Evolutionary conservation across 2,888 invertebrate species (phyloP).

Genomic region (Dastarcus helophoroides): DNA sequence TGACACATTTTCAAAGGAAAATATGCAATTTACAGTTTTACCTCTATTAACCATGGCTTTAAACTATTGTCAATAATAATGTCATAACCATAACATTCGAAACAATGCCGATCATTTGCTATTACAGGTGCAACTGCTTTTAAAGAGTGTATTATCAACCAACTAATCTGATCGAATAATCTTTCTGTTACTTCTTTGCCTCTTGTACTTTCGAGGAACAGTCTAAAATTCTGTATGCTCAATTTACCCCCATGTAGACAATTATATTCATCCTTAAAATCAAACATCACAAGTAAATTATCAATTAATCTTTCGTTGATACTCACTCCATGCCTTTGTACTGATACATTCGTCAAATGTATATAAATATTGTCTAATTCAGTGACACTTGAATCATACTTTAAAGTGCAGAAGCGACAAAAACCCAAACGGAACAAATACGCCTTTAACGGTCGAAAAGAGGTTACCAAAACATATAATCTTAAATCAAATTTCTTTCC

Average conservation of each 20-base stretch:
- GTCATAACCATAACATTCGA: conserved; percentile 92
- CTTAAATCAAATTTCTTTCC: conserved; percentile 93
- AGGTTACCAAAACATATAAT: conserved; percentile 84
- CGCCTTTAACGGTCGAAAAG: conserved; percentile 85
- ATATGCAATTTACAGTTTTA: too few relatives aligned
- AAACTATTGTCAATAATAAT: conserved; percentile 90
- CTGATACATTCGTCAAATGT: conserved; percentile 92
- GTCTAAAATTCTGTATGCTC: conserved; percentile 79
- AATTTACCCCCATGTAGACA: conserved; percentile 89
- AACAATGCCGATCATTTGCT: conserved; percentile 86
- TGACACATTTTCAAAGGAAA: too few relatives aligned
- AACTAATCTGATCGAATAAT: conserved; percentile 78
- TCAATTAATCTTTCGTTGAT: conserved; percentile 4
- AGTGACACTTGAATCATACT: conserved; percentile 81
- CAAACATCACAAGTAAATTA: background rate
- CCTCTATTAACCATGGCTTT: conserved; percentile 89
- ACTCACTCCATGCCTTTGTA: conserved; percentile 89
- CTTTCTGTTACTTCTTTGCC: conserved; percentile 82
- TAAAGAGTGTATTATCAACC: conserved; percentile 85
- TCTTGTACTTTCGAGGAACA: conserved; percentile 83
- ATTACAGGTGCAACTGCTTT: conserved; percentile 88
- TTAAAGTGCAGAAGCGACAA: conserved; percentile 92
- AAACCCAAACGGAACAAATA: conserved; percentile 89
- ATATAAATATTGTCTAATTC: conserved; percentile 89
- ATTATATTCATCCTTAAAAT: conserved; percentile 76